A percentile compares a stretch with the other conserved stretches of the same genome.
phyloP scores from a whole-genome alignment of 1,140 invertebrate genomes.

The Pseudomyrmex gracilis region DNA sequence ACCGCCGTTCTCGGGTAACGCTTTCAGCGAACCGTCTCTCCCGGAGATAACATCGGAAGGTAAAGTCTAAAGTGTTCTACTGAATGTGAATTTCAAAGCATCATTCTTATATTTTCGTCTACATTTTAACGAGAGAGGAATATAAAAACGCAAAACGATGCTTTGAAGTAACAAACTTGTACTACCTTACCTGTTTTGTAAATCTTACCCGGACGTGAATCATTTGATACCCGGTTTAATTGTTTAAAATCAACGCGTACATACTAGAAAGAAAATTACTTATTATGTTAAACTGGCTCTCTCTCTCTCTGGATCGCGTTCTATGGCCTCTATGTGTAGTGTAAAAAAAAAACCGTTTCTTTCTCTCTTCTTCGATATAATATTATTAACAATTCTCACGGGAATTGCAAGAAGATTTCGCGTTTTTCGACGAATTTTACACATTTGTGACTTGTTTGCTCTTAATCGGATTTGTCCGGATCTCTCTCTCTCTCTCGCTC shows the following conservation, averaged over 20 bases:
- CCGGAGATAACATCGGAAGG: too few relatives aligned
- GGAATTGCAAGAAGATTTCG: constrained; percentile 60
- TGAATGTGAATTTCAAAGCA: too few relatives aligned
- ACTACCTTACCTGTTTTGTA: too few relatives aligned
- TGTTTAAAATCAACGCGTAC: constrained; percentile 47
- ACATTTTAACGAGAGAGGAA: too few relatives aligned
- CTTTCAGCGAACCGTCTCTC: too few relatives aligned
- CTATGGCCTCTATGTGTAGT: constrained; percentile 67
- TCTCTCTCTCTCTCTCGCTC: too few relatives aligned
- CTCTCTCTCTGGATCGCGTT: constrained; percentile 38
- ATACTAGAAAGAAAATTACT: constrained; percentile 63
- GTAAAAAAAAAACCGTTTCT: constrained; percentile 17
- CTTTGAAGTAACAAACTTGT: background rate
- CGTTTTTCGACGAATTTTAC: constrained; percentile 29
- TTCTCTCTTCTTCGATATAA: constrained; percentile 57
- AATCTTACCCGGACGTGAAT: background rate
- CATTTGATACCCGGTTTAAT: constrained; percentile 52
- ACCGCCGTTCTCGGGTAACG: too few relatives aligned
- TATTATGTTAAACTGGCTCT: constrained; percentile 71
- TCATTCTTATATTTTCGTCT: too few relatives aligned
- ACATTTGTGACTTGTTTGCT: constrained; percentile 6
- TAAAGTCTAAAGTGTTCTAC: too few relatives aligned
- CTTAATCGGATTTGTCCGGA: constrained; percentile 42
- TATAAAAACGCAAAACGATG: background rate
- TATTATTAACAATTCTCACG: constrained; percentile 66